phyloP scores from a whole-genome alignment of 2,888 invertebrate species.

The Cheilosia grossa region DNA sequence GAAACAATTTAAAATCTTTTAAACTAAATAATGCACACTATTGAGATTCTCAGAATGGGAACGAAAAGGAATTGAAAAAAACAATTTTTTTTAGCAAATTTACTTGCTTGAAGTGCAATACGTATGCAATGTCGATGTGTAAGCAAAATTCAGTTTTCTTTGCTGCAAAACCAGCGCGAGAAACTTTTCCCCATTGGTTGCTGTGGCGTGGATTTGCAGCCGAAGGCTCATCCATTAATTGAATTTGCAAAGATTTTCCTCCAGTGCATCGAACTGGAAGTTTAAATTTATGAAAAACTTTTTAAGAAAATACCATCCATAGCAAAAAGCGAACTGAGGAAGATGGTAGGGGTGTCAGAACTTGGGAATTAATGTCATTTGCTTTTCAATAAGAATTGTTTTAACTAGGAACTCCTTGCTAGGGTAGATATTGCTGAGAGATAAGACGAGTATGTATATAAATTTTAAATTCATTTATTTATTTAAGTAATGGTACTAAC shows the following conservation, averaged over 20 bases:
- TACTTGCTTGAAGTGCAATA: not conserved
- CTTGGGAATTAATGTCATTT: too few relatives aligned
- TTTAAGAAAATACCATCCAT: constrained; percentile 6
- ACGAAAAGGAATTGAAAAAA: not conserved
- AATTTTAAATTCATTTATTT: too few relatives aligned
- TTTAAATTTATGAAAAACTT: constrained; percentile 32
- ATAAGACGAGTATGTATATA: too few relatives aligned
- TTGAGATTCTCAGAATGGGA: not conserved
- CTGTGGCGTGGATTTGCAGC: not conserved
- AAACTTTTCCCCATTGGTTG: constrained; percentile 9
- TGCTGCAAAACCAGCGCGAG: not conserved
- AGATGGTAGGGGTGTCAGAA: too few relatives aligned
- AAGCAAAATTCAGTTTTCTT: constrained; percentile 1
- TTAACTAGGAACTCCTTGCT: too few relatives aligned
- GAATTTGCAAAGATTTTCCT: constrained; percentile 39
- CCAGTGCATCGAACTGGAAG: constrained; percentile 22
- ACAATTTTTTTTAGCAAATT: not conserved
- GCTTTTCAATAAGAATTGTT: too few relatives aligned
- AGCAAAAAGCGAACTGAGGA: not conserved
- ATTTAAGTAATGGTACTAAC: too few relatives aligned
- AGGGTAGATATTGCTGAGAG: too few relatives aligned
- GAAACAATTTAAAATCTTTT: constrained; percentile 1
- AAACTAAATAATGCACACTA: not conserved
- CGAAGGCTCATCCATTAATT: constrained; percentile 40
- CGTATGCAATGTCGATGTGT: not conserved